A percentile compares a stretch with the other conserved stretches of the same genome.
These are phyloP conservation scores for Laterallus jamaicensis DNA, from an alignment of 2,113 vertebrate species.

Conservation along the genomic window DNA sequence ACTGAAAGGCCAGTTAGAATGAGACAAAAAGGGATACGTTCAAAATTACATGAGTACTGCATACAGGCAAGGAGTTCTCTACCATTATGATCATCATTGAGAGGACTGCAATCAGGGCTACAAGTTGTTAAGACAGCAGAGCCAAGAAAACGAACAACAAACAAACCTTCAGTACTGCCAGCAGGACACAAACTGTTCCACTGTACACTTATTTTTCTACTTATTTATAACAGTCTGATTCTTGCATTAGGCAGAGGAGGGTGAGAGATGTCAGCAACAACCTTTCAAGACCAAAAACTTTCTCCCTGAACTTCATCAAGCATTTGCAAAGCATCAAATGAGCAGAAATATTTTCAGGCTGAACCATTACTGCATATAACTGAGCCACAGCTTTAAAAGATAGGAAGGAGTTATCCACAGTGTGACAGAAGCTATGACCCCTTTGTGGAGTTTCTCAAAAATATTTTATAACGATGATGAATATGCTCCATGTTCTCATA, in stretches of 20 bases:
- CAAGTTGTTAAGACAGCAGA: background rate
- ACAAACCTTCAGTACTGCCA: background rate
- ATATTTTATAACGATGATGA: background rate
- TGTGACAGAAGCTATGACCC: background rate
- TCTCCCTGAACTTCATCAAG: background rate
- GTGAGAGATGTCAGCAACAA: background rate
- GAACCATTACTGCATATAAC: background rate
- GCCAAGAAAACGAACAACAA: background rate
- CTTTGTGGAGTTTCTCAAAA: background rate
- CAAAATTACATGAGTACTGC: background rate
- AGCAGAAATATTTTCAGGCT: background rate
- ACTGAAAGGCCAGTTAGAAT: background rate
- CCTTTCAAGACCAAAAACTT: background rate
- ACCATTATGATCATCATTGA: fast-evolving
- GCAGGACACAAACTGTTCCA: background rate
- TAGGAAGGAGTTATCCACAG: background rate
- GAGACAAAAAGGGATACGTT: background rate
- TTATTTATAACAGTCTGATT: background rate
- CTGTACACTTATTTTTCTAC: background rate
- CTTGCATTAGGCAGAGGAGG: background rate
- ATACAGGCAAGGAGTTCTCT: background rate
- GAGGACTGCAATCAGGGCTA: background rate
- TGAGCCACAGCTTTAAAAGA: background rate
- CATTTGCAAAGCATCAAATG: background rate
- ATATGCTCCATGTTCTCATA: background rate